A percentile compares a stretch with the other conserved stretches of the same genome.
These are phyloP conservation scores for Spondyliosoma cantharus DNA, from an alignment of 2,797 vertebrate genomes.

Conservation along the genomic window DNA sequence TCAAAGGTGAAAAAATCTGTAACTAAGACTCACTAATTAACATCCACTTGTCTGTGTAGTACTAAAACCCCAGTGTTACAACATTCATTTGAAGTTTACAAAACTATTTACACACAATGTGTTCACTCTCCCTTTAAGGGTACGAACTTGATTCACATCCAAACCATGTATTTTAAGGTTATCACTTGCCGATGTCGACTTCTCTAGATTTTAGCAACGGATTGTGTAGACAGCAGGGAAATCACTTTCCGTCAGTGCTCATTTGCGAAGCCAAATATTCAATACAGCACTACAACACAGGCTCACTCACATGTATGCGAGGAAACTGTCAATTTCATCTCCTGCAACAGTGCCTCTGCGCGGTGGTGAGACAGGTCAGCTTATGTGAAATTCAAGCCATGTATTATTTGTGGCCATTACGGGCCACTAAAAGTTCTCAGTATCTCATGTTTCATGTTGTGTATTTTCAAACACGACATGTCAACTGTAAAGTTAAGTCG, in stretches of 20 bases:
- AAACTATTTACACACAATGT: too few relatives aligned
- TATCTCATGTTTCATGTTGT: constrained; percentile 43
- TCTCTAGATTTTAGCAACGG: background rate
- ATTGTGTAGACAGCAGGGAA: background rate
- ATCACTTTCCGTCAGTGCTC: background rate
- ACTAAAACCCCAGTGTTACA: background rate
- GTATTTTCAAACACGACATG: constrained; percentile 47
- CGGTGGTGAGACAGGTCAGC: background rate
- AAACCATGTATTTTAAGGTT: background rate
- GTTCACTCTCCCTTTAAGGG: background rate
- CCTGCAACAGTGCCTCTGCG: constrained; percentile 7
- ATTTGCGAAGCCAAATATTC: background rate
- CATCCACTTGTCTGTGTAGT: too few relatives aligned
- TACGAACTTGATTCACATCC: background rate
- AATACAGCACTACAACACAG: too few relatives aligned
- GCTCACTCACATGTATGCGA: background rate
- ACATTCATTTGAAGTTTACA: background rate
- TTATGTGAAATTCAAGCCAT: constrained; percentile 55
- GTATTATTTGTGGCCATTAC: constrained; percentile 42
- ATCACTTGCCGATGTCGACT: too few relatives aligned
- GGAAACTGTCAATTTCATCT: constrained; percentile 15
- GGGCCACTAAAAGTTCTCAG: constrained; percentile 32
- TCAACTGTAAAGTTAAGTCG: constrained; percentile 39
- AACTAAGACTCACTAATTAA: too few relatives aligned
- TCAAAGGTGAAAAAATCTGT: too few relatives aligned